These are phyloP conservation scores for Strix aluco DNA, from an alignment of 2,113 vertebrate species.

Conservation along the genomic window DNA sequence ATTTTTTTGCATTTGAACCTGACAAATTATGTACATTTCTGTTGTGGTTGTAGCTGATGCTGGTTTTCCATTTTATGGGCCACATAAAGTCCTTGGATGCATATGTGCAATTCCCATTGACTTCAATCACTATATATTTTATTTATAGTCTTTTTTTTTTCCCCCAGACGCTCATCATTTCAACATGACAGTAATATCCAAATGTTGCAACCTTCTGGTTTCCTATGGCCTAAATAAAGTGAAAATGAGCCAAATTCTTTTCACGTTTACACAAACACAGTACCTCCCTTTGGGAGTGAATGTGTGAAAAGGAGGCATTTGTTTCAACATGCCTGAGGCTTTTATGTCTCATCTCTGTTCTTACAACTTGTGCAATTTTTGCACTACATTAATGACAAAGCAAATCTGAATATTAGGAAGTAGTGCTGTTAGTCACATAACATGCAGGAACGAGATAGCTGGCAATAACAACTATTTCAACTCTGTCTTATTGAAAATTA, in stretches of 20 bases:
- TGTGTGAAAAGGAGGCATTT: neutral
- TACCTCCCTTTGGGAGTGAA: neutral
- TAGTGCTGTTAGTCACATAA: neutral
- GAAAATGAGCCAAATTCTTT: neutral
- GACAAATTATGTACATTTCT: constrained; percentile 4
- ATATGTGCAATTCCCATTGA: neutral
- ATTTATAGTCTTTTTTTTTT: neutral
- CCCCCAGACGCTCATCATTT: neutral
- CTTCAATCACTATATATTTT: constrained; percentile 1
- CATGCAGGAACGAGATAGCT: neutral
- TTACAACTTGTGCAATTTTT: neutral
- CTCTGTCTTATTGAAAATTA: neutral
- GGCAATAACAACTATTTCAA: neutral
- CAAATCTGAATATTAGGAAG: neutral
- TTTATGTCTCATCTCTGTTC: neutral
- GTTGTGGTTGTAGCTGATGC: constrained; percentile 21
- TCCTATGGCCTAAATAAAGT: neutral
- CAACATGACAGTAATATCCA: neutral
- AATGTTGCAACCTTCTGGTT: neutral
- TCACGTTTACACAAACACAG: neutral
- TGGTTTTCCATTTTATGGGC: constrained; percentile 36
- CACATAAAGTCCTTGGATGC: constrained; percentile 13
- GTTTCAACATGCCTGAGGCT: neutral
- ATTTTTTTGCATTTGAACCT: neutral
- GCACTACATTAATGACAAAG: neutral